Base-by-base conservation (phyloP, 2,113 vertebrate species). In the Pterophyllum scalare region DNA sequence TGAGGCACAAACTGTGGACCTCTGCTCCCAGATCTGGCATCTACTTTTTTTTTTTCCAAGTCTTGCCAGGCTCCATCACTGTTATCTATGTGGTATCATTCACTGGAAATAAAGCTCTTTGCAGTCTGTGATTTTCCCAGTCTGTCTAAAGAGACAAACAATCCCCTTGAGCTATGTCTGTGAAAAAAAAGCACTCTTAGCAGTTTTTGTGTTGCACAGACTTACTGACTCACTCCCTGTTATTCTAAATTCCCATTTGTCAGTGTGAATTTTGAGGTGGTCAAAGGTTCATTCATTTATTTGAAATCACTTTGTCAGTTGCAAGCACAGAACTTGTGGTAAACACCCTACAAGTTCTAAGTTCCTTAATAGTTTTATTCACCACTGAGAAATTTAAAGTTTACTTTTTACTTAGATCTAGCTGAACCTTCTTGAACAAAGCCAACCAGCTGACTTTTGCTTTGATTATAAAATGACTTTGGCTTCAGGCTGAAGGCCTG, bases 231-330 rank as follows among this genome's bases (percentile, higher is more conserved):
- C 6, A 20, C 40, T 49, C 40, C 19, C 9, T 15, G 26, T 46
- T 67, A 49, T 49, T 13, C 43, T 70, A 31, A 70, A 52, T 70
- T 67, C 40, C 64, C 24, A 49, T 49, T 67, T 67, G 22, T 67
- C 40, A 31, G 65, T 70, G 10, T 70, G 15, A 72, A 52, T 20
- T 72, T 52, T 52, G 43, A 72, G 52, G 65, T 52, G 65, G 65
- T 52, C 65, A 52, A 13, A 72, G 65, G 43, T 31, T 52, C 43
- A 72, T 67, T 82, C 3, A n/a, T 84, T 82, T 75, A 78, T 84
- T 60, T 64, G 4, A 80, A 80, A 59, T 17, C n/a, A 19, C 46
- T 70, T 72, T 59, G 59, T 31, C 74, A 52, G 43, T 17, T 9
- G 57, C 17, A 14, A 60, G 60, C 24, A 28, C 15, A 74, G 38